phyloP scores from a whole-genome alignment of 2,888 invertebrate species.

The Torymus auratus region DNA sequence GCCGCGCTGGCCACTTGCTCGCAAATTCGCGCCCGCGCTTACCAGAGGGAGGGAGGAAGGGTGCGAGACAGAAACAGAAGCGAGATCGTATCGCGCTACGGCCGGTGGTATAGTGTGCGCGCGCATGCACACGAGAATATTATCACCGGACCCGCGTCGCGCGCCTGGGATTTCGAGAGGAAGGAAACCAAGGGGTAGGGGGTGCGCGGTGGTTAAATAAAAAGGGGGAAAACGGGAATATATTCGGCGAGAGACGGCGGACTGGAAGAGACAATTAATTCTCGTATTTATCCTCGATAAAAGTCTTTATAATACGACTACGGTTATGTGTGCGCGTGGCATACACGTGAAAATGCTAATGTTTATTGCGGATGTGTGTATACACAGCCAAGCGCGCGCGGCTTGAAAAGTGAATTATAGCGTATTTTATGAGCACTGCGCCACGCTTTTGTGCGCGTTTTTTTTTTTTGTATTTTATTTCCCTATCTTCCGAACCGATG shows the following conservation, averaged over 20 bases:
- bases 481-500: background rate
- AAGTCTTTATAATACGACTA: conserved; percentile 7
- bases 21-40: conserved; percentile 19
- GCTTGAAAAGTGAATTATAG: conserved; percentile 17
- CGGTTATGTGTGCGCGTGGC: background rate
- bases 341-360: background rate
- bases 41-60: background rate
- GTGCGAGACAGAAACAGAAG: background rate
- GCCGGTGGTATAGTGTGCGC: too few relatives aligned
- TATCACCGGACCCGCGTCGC: conserved; percentile 5
- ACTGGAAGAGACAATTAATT: conserved; percentile 22
- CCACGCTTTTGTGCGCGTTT: background rate
- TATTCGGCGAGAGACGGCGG: background rate
- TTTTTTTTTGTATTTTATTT: background rate
- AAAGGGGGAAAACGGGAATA: background rate
- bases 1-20: conserved; percentile 19
- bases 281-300: conserved; percentile 24
- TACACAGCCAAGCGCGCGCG: too few relatives aligned
- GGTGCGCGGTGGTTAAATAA: background rate
- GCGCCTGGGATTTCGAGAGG: background rate
- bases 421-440: conserved; percentile 15
- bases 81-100: too few relatives aligned
- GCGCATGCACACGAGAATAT: conserved; percentile 4
- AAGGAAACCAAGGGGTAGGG: background rate
- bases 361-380: conserved; percentile 2